These are phyloP conservation scores for Anolis carolinensis DNA, from an alignment of 2,113 vertebrate species.

Conservation along the genomic window DNA sequence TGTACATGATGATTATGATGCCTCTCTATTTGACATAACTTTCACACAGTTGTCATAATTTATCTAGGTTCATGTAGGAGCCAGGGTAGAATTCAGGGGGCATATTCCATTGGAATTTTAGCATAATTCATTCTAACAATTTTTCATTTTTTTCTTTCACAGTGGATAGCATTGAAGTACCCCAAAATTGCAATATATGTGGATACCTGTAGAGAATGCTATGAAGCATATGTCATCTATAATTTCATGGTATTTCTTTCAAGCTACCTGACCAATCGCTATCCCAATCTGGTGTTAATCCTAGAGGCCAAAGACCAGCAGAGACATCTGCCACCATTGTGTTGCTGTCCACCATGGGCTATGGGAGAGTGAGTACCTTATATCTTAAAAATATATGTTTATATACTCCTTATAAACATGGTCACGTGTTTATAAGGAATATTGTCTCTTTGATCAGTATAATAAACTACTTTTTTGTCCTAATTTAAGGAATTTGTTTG, in stretches of 20 bases:
- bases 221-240: slow-evolving; percentile 98
- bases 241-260: slow-evolving; percentile 98
- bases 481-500: not conserved
- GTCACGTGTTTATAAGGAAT: not conserved
- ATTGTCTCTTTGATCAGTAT: not conserved
- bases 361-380: slow-evolving; percentile 95
- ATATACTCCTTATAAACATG: not conserved
- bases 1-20: not conserved
- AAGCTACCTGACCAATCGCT: slow-evolving; percentile 92
- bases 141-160: slow-evolving; percentile 64
- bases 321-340: slow-evolving; percentile 92
- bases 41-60: not conserved
- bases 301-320: slow-evolving; percentile 97
- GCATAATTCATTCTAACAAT: slow-evolving; percentile 42
- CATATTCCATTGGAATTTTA: not conserved
- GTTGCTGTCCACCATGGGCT: slow-evolving; percentile 93
- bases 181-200: slow-evolving; percentile 95
- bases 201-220: slow-evolving; percentile 98
- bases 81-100: not conserved
- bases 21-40: not conserved
- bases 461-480: not conserved
- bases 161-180: slow-evolving; percentile 98
- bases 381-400: slow-evolving; percentile 13
- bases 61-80: not conserved
- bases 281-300: slow-evolving; percentile 92